Evolutionary conservation across 2,113 vertebrate species (phyloP).

Genomic region (Pteronura brasiliensis): DNA sequence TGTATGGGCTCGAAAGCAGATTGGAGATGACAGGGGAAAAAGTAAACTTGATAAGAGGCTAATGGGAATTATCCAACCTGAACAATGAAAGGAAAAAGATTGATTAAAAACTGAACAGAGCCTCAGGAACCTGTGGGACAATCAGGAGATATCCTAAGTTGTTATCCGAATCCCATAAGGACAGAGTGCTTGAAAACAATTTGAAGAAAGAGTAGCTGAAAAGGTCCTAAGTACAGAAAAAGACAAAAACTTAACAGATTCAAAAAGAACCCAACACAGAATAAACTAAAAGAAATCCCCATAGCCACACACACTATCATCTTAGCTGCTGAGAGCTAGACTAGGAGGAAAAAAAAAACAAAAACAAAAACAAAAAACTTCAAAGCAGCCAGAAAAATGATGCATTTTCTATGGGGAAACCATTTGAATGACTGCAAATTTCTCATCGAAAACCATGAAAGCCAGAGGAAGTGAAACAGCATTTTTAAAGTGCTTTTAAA

Average conservation of each 20-base stretch:
- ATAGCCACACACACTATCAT: background rate
- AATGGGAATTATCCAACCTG: background rate
- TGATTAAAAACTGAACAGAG: background rate
- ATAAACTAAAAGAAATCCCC: slow-evolving; percentile 14
- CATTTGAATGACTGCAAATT: background rate
- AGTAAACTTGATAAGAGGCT: background rate
- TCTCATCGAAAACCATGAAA: background rate
- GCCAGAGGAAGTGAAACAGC: background rate
- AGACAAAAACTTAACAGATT: background rate
- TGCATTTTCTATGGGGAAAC: background rate
- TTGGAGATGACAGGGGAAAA: background rate
- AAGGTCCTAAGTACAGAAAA: background rate
- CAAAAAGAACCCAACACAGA: background rate
- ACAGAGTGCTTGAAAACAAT: background rate
- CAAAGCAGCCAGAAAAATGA: background rate
- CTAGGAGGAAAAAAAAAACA: background rate
- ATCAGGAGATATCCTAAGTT: background rate
- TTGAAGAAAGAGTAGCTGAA: background rate
- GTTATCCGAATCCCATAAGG: background rate
- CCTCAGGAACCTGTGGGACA: background rate
- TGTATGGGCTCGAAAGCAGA: background rate
- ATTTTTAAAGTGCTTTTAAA: background rate
- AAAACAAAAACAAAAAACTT: background rate
- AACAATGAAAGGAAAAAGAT: background rate
- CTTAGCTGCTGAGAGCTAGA: background rate